Evolutionary conservation across 2,113 vertebrate species (phyloP), one percentile per base, ranked within the genome.

Genomic region (Seriola quinqueradiata): DNA sequence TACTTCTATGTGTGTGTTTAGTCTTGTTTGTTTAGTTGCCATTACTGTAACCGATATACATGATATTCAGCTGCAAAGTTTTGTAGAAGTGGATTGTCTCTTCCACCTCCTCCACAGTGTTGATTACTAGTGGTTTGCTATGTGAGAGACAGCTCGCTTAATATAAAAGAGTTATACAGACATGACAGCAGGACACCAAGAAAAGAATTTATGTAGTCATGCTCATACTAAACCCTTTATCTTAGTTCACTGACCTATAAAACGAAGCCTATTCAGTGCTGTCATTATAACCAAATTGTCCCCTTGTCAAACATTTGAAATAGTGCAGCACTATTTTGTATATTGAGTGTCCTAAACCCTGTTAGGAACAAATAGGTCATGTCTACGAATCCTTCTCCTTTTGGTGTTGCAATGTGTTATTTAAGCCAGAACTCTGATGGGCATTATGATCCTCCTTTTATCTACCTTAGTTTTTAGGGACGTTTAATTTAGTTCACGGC

Each of bases 401-500:
- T 28, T 48, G 40, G 14, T 28, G n/a, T 74, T 38, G 13, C 11
- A 3, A 10, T 4, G 2, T 59, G 3, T n/a, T 60, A 23, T 36
- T 68, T 4, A 65, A 40, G 16, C 36, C 42, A 82, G 25, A 75
- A 67, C 21, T 52, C 36, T 40, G 42, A 68, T 72, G 16, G 1
- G 40, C 2, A 8, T 32, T 16, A 32, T 25, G 9, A 42, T 61
- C 44, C 38, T 42, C 3, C 8, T 25, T 32, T 54, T n/a, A 44
- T 10, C 12, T 67, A 12, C 17, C 42, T 52, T 14, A 16, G 16
- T 46, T 75, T 28, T 81, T 59, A 52, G 10, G 2, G 8, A 70
- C 58, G 63, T 61, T 58, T 44, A 36, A 64, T 52, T 68, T 55
- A 61, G 40, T 79, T 87, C 64, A 23, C 72, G 83, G 66, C 32